Evolutionary conservation across 92 coral and sea anemone genomes (phyloP).

Genomic region (Palythoa caribaeorum): DNA sequence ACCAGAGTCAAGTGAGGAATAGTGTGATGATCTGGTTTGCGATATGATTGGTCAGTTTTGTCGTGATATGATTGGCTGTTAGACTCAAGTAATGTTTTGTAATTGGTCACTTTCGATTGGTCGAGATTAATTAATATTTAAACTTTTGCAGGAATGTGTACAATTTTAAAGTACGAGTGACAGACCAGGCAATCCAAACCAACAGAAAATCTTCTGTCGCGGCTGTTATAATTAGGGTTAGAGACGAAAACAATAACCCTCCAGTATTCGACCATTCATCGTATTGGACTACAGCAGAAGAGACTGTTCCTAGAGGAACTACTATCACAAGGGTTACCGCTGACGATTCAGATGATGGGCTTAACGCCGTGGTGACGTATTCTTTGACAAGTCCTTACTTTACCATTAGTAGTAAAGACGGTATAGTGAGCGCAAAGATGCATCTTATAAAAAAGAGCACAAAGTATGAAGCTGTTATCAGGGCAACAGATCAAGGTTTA

Average conservation of each 20-base stretch:
- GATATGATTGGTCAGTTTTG: too few species aligned
- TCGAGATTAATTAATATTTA: background rate
- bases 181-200: slow-evolving; percentile 79
- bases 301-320: slow-evolving; percentile 66
- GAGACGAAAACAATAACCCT: slow-evolving; percentile 86
- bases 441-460: slow-evolving; percentile 58
- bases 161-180: slow-evolving; percentile 81
- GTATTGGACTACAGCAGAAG: slow-evolving; percentile 80
- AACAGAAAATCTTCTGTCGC: slow-evolving; percentile 79
- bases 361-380: slow-evolving; percentile 82
- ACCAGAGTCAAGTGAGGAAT: too few species aligned
- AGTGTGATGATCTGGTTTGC: too few species aligned
- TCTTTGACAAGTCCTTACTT: slow-evolving; percentile 62
- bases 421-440: slow-evolving; percentile 66
- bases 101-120: too few species aligned
- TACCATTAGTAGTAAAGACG: slow-evolving; percentile 63
- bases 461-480: slow-evolving; percentile 71
- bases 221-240: slow-evolving; percentile 68
- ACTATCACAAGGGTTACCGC: slow-evolving; percentile 75
- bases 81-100: too few species aligned
- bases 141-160: slow-evolving; percentile 55
- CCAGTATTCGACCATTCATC: slow-evolving; percentile 90
- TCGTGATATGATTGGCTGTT: too few species aligned
- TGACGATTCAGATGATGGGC: slow-evolving; percentile 76
- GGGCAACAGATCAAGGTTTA: slow-evolving; percentile 82